Evolutionary conservation across 2,113 vertebrate genomes (phyloP).

Genomic region (Bubo blakistoni): DNA sequence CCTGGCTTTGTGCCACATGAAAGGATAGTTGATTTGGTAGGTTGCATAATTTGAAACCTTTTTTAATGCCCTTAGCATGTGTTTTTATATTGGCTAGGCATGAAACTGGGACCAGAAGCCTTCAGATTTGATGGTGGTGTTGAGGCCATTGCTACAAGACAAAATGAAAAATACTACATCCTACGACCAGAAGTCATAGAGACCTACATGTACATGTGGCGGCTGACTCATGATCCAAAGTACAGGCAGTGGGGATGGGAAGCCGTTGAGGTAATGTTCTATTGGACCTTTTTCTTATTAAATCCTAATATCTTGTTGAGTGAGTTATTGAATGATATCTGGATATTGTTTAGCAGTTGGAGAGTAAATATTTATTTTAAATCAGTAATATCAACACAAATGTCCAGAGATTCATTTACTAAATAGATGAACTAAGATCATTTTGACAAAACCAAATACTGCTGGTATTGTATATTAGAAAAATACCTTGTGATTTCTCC

Average conservation of each 20-base stretch:
- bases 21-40: neutral
- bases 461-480: neutral
- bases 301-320: neutral
- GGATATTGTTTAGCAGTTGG: neutral
- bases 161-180: constrained; percentile 98
- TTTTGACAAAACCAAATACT: neutral
- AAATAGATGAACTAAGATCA: neutral
- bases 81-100: constrained; percentile 68
- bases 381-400: neutral
- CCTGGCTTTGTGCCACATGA: neutral
- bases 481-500: neutral
- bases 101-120: constrained; percentile 95
- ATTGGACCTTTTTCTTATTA: neutral
- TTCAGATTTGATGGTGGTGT: constrained; percentile 97
- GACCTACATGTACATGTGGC: constrained; percentile 99
- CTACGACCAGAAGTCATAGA: constrained; percentile 95
- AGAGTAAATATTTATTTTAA: neutral
- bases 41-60: neutral
- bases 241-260: constrained; percentile 99
- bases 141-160: constrained; percentile 95
- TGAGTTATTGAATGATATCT: neutral
- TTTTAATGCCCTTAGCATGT: neutral
- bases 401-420: neutral
- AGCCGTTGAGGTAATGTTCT: constrained; percentile 85
- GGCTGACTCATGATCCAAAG: constrained; percentile 94